Percentiles rank a stretch among this genome's conserved stretches.
phyloP scores from a whole-genome alignment of 53 echinoderm and acorn worm genomes.

The Astropecten irregularis region DNA sequence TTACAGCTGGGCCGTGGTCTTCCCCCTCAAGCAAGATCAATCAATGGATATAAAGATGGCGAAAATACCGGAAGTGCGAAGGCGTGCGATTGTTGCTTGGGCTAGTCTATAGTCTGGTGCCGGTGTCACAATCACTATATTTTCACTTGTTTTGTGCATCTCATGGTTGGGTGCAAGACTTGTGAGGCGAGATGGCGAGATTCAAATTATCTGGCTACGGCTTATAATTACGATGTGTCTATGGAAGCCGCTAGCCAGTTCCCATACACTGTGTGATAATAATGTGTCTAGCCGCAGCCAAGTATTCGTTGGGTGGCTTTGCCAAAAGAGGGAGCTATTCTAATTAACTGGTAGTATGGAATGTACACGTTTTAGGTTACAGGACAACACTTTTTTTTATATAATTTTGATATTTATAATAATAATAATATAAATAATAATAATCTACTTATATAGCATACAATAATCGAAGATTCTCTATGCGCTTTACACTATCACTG shows the following conservation, averaged over 20 bases:
- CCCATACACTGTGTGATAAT: not conserved
- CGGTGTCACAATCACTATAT: not conserved
- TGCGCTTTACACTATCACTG: too few species aligned
- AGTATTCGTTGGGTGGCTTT: not conserved
- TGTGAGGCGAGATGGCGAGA: not conserved
- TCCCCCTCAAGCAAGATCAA: not conserved
- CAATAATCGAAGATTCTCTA: too few species aligned
- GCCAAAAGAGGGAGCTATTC: conserved; percentile 46
- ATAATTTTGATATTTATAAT: too few species aligned
- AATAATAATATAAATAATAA: too few species aligned
- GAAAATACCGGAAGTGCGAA: conserved; percentile 46
- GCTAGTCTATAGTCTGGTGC: not conserved
- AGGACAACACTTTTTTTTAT: too few species aligned
- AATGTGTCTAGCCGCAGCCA: conserved; percentile 16
- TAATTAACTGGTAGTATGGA: not conserved
- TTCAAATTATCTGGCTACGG: not conserved
- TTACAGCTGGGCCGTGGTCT: too few species aligned
- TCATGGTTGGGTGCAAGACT: not conserved
- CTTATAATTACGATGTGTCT: not conserved
- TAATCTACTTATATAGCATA: too few species aligned
- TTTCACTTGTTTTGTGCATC: not conserved
- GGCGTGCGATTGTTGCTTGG: not conserved
- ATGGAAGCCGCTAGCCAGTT: not conserved
- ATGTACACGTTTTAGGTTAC: too few species aligned
- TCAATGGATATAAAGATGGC: conserved; percentile 24